Conservation (phyloP, 2,888 invertebrate species). For the Leptinotarsa tumamoca region DNA sequence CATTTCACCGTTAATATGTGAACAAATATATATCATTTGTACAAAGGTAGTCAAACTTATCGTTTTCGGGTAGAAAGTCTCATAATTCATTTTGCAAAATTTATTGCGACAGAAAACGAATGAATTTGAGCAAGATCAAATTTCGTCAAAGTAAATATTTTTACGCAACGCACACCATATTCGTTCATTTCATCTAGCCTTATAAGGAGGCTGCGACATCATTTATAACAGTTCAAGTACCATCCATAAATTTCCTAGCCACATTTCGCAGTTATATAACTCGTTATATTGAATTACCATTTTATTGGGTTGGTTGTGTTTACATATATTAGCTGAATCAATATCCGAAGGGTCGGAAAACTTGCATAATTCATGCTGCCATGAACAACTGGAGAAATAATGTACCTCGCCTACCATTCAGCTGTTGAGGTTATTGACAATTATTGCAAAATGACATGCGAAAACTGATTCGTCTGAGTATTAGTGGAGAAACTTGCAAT, state of each 20-base stretch:
- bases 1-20: too few species aligned
- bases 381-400: background rate
- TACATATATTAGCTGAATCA: slow-evolving; percentile 29
- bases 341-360: slow-evolving; percentile 10
- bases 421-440: background rate
- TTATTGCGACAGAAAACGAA: background rate
- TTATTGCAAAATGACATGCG: background rate
- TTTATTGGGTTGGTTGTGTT: slow-evolving; percentile 28
- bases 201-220: background rate
- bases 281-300: slow-evolving; percentile 9
- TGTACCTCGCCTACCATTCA: background rate
- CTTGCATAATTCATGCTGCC: background rate
- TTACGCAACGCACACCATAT: background rate
- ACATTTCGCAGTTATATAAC: slow-evolving; percentile 3
- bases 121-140: background rate
- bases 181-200: background rate
- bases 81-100: background rate
- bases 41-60: too few species aligned
- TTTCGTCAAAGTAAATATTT: slow-evolving; percentile 12
- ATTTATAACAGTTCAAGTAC: slow-evolving; percentile 3
- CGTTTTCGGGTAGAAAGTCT: too few species aligned
- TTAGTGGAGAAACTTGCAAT: too few species aligned
- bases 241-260: slow-evolving; percentile 1
- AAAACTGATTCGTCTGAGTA: background rate
- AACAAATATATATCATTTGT: too few species aligned